Evolutionary conservation across 2,888 invertebrate species (phyloP), one percentile per base, ranked within the genome.

Genomic region (Agonum fuliginosum): DNA sequence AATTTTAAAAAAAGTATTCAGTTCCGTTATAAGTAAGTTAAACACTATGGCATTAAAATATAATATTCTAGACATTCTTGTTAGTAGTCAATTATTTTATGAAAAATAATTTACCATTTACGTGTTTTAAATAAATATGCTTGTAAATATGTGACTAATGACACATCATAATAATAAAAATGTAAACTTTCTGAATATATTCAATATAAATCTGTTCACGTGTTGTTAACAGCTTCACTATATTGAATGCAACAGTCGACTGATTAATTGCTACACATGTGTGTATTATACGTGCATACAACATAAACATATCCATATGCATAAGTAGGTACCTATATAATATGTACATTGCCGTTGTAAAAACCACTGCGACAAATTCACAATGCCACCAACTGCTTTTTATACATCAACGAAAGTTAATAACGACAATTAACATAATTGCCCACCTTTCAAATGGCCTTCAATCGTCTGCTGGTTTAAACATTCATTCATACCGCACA

Each of bases 361-460:
- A 46, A 46, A 46, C 3, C 19, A 12, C 8, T 19, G 58, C 27
- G 27, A 30, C 58, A 14, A 58, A 58, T 58, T 27, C 37, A 41
- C 65, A 67, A 67, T 67, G 37, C 65, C 65, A 67, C 65, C 34
- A 22, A 20, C 20, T 41, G 8, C 41, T 37, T 48, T 67, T 67
- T 37, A 37, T 67, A 37, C 19, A 19, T 5, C 37, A 41, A 20
- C 65, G 65, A 41, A 67, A 67, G 65, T 67, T 54, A 34, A 65
- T 65, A 20, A 67, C 20, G 65, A 41, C 37, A 37, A 67, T 67
- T 67, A 37, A 37, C 65, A 67, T 67, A 37, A 67, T 37, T 37
- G 20, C 41, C 24, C 54, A 67, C 37, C 65, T 41, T 67, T 67
- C 65, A 37, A 67, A 67, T 67, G 65, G 37, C 65, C 65, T 67